Base-by-base conservation (phyloP, 2,888 invertebrate species). In the Paralinhomoeus sp. region DNA sequence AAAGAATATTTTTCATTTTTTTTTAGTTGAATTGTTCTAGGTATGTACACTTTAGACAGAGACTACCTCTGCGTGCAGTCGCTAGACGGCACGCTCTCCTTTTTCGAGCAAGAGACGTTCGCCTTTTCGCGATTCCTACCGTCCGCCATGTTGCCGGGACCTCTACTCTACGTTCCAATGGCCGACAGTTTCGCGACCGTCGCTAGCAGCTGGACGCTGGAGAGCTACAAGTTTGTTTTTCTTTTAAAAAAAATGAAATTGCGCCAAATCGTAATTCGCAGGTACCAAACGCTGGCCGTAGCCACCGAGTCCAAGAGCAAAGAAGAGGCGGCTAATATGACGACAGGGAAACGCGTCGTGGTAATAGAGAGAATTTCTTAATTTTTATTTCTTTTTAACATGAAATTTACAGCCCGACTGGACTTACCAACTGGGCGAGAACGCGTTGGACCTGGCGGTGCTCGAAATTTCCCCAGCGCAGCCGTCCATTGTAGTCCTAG, bases 81-180 rank as follows among this genome's bases (percentile, higher is more conserved):
- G 31, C 65, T 89, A 54, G 87, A 91, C 65, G 85, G 89, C 17
- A 75, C 78, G 42, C 63, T 91, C 20, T 75, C 77, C 44, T 80
- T 93, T 61, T 89, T 77, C 63, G 91, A 91, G 61, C 87, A 87
- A 66, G 89, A 91, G 64, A 76, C 78, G 44, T 80, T 78, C 61
- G 72, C 78, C 18, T 84, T 87, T 61, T 74, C 75, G 56, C 77
- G 83, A 48, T 73, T 75, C 52, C 71, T 89, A 51, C 77, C 79
- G 1, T 77, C 78, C 44, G 75, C 77, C 47, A 67, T 84, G 42
- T 68, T 85, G 46, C 89, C 91, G 0, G 78, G 78, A 20, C 80
- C 83, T 0, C 64, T 89, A n/a, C 69, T 72, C 37, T 91, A 85
- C 64, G 68, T 81, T 20, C 68, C 75, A 20, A 74, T 75, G 52